Evolutionary conservation across 2,797 vertebrate species (phyloP), one percentile per base, ranked within the genome.

Genomic region (Choloepus didactylus): DNA sequence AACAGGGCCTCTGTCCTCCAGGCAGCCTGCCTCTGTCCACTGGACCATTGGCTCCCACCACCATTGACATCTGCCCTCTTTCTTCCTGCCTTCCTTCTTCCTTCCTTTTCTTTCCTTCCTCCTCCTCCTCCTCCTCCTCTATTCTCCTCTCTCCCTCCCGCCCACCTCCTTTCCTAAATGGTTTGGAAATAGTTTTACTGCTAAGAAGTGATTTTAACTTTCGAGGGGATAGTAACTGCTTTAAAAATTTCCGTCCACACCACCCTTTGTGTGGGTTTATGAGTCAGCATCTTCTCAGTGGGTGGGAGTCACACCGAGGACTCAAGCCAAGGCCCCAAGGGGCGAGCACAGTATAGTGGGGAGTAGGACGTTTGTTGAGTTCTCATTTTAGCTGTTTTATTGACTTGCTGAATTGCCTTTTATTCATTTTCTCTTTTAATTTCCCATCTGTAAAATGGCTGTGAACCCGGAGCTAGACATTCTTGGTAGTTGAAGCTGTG

Each of bases 401-500:
- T 41, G 14, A 69, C 64, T 89, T 46, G 15, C n/a, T 89, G n/a
- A 88, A 67, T 84, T 54, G 66, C 35, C 35, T 44, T 70, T 23
- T 31, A 31, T 7, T 49, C 19, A 25, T 44, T 75, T 84, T 79
- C 67, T 70, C 31, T 67, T 84, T n/a, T 56, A 72, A 67, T 89
- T 62, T 77, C 51, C 19, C 35, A 66, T 91, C 83, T 87, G n/a
- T 89, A 70, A 84, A 79, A 87, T 23, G 60, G 27, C 87, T 10
- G 27, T 41, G 3, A 66, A 31, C 38, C 54, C 44, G 79, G 66
- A 69, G 49, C 56, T 41, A n/a, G 51, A 27, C 19, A 38, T 85
- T 69, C 51, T 67, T 89, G 41, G 66, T 67, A 62, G 75, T 62
- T 91, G n/a, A 70, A 46, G 54, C 44, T 41, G 1, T 41, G 31